Percentiles rank a stretch among this genome's conserved stretches.
Evolutionary conservation across 2,888 invertebrate species (phyloP).

Genomic region (Arctia plantaginis): DNA sequence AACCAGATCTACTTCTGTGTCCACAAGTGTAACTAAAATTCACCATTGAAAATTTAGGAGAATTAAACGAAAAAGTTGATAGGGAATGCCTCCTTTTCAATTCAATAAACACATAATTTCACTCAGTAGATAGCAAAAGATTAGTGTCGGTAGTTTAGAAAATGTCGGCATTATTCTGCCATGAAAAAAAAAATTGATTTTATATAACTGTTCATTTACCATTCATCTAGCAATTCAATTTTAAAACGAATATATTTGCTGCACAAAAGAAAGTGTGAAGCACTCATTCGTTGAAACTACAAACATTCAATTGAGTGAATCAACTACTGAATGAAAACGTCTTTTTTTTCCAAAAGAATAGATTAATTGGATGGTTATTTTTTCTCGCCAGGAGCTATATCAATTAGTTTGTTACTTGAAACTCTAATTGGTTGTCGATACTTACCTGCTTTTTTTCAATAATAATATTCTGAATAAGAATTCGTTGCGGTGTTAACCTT

Average conservation of each 20-base stretch:
- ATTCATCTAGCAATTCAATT: neutral
- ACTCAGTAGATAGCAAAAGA: too few relatives aligned
- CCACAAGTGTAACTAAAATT: too few relatives aligned
- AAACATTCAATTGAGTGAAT: constrained; percentile 19
- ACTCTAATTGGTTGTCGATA: constrained; percentile 56
- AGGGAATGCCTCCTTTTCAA: too few relatives aligned
- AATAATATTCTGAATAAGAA: neutral
- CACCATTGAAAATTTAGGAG: too few relatives aligned
- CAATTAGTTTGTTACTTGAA: constrained; percentile 55
- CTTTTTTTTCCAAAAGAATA: constrained; percentile 42
- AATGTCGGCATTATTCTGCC: too few relatives aligned
- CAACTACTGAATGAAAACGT: constrained; percentile 36
- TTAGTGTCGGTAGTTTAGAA: too few relatives aligned
- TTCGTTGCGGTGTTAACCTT: neutral
- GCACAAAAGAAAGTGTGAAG: neutral
- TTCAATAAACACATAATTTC: too few relatives aligned
- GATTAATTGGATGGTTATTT: constrained; percentile 48
- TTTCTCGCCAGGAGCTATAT: constrained; percentile 42
- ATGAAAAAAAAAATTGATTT: too few relatives aligned
- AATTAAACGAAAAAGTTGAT: too few relatives aligned
- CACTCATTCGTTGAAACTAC: constrained; percentile 12
- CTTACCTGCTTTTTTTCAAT: constrained; percentile 17
- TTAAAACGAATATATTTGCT: neutral
- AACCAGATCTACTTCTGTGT: too few relatives aligned
- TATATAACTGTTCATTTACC: neutral